Percentiles rank a stretch among this genome's conserved stretches.
These are phyloP conservation scores for Trisateles emortualis DNA, from an alignment of 2,888 invertebrate genomes.

Conservation along the genomic window DNA sequence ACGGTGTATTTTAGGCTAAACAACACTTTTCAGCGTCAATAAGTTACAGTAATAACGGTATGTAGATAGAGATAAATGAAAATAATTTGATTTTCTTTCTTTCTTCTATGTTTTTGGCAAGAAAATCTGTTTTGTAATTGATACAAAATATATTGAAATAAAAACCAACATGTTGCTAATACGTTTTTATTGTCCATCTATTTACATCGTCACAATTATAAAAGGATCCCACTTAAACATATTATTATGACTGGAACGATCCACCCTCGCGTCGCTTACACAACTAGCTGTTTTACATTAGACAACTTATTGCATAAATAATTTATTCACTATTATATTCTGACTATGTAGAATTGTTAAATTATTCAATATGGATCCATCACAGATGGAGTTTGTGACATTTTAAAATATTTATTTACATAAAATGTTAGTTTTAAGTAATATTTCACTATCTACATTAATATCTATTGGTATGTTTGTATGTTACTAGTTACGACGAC, in stretches of 20 bases:
- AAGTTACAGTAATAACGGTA: too few species aligned
- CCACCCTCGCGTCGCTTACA: slow-evolving; percentile 55
- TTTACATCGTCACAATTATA: slow-evolving; percentile 72
- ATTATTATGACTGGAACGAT: slow-evolving; percentile 69
- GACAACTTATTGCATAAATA: slow-evolving; percentile 67
- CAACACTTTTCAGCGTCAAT: too few species aligned
- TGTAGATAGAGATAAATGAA: too few species aligned
- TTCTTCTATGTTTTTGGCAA: too few species aligned
- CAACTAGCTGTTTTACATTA: slow-evolving; percentile 54
- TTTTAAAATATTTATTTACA: slow-evolving; percentile 64
- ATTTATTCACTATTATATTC: slow-evolving; percentile 62
- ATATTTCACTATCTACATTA: slow-evolving; percentile 65
- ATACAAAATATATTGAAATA: slow-evolving; percentile 6
- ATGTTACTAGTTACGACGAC: slow-evolving; percentile 29
- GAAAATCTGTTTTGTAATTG: background rate
- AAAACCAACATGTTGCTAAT: slow-evolving; percentile 35
- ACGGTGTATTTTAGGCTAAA: too few species aligned
- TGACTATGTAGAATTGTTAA: slow-evolving; percentile 46
- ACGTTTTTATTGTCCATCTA: slow-evolving; percentile 63
- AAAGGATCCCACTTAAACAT: slow-evolving; percentile 51
- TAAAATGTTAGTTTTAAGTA: slow-evolving; percentile 47
- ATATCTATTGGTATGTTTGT: slow-evolving; percentile 63
- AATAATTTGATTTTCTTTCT: too few species aligned
- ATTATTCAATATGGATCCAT: slow-evolving; percentile 57
- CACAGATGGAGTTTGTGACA: slow-evolving; percentile 68